Conservation (phyloP, 2,113 vertebrate genomes). For the Tamias sibiricus region DNA sequence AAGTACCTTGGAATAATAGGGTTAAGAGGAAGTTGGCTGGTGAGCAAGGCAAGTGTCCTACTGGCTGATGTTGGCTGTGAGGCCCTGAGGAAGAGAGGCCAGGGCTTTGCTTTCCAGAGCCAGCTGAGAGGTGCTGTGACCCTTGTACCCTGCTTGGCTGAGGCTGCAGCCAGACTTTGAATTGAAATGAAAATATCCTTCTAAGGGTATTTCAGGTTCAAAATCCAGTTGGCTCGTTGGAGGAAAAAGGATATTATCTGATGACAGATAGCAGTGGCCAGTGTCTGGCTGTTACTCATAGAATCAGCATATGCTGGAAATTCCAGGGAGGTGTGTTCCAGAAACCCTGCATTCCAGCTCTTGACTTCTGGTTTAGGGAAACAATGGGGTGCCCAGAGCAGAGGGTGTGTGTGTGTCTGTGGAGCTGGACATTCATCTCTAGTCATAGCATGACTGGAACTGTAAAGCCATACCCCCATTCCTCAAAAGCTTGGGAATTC, state of each 20-base stretch:
- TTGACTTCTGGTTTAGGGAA: slow-evolving; percentile 53
- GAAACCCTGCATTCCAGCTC: slow-evolving; percentile 58
- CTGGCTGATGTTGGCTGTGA: slow-evolving; percentile 51
- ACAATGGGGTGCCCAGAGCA: slow-evolving; percentile 55
- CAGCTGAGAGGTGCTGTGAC: slow-evolving; percentile 44
- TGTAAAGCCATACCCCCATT: not conserved
- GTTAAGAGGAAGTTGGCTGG: slow-evolving; percentile 59
- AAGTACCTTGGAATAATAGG: slow-evolving; percentile 20
- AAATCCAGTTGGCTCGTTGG: slow-evolving; percentile 66
- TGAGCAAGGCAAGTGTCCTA: slow-evolving; percentile 54
- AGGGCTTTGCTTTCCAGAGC: not conserved
- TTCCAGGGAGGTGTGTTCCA: slow-evolving; percentile 79
- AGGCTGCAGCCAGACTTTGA: slow-evolving; percentile 60
- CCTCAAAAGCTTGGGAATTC: slow-evolving; percentile 48
- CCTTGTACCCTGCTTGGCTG: slow-evolving; percentile 64
- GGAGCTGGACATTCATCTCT: slow-evolving; percentile 57
- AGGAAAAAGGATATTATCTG: slow-evolving; percentile 86
- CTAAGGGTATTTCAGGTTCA: slow-evolving; percentile 84
- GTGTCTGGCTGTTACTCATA: slow-evolving; percentile 81
- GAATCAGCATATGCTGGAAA: slow-evolving; percentile 79
- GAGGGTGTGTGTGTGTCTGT: slow-evolving; percentile 27
- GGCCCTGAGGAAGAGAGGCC: slow-evolving; percentile 52
- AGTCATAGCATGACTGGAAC: not conserved
- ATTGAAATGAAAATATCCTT: slow-evolving; percentile 84
- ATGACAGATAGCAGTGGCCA: slow-evolving; percentile 76